Conservation (phyloP, 2,888 invertebrate species). For the Lepeophtheirus nordmannii region DNA sequence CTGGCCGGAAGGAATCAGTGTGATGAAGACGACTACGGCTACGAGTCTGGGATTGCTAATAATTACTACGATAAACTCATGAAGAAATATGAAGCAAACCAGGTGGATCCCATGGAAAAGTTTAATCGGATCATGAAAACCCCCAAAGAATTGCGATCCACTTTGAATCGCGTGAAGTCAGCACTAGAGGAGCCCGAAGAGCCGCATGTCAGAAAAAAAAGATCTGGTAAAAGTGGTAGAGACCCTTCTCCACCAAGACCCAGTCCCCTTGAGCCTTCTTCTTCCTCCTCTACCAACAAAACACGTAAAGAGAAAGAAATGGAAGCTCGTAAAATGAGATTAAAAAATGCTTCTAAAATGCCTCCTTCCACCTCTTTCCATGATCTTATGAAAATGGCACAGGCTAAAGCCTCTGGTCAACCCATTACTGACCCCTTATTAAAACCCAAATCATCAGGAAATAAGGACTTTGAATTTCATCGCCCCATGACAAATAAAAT, state of each 20-base stretch:
- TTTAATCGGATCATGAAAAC: conserved; percentile 24
- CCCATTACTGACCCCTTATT: conserved; percentile 45
- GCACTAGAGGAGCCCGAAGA: neutral
- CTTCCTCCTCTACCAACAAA: neutral
- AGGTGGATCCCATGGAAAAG: conserved; percentile 27
- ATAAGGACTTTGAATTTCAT: conserved; percentile 28
- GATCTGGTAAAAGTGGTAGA: neutral
- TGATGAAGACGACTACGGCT: conserved; percentile 80
- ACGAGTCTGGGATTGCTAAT: conserved; percentile 68
- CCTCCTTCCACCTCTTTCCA: conserved; percentile 65
- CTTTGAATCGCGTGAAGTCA: conserved; percentile 9
- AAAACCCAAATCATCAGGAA: neutral
- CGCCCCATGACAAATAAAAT: conserved; percentile 40
- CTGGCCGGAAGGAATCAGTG: conserved; percentile 51
- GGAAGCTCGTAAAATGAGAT: neutral
- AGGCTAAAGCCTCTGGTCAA: conserved; percentile 57
- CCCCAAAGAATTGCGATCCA: conserved; percentile 3
- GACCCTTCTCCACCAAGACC: neutral
- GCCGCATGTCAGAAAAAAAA: neutral
- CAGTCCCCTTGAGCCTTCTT: neutral
- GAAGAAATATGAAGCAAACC: conserved; percentile 52
- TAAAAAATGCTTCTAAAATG: conserved; percentile 38
- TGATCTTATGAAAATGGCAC: conserved; percentile 61
- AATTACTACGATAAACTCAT: conserved; percentile 64
- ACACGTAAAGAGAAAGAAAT: neutral